Evolutionary conservation across 2,797 vertebrate genomes (phyloP).

Genomic region (Acrossocheilus wenchowensis): DNA sequence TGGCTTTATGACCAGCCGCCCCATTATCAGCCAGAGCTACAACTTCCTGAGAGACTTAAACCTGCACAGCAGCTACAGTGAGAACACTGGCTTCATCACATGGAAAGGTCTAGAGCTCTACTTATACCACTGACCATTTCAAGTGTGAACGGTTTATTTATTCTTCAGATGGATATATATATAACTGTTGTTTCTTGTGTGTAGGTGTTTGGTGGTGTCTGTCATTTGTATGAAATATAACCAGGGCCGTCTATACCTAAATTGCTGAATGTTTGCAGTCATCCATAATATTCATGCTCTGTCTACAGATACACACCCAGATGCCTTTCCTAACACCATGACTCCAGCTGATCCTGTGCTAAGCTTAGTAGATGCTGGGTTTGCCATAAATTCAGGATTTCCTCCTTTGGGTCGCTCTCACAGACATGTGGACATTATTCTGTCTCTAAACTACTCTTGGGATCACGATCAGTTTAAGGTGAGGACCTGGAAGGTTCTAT

Average conservation of each 20-base stretch:
- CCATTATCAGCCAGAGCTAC: slow-evolving; percentile 76
- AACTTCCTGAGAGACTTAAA: slow-evolving; percentile 85
- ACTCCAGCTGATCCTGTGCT: slow-evolving; percentile 79
- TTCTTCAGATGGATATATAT: neutral
- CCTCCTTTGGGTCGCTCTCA: slow-evolving; percentile 79
- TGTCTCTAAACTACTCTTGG: slow-evolving; percentile 86
- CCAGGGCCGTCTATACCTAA: neutral
- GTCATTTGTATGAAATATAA: neutral
- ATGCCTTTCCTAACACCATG: slow-evolving; percentile 82
- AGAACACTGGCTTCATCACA: slow-evolving; percentile 74
- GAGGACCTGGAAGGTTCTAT: neutral
- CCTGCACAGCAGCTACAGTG: slow-evolving; percentile 81
- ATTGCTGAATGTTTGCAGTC: neutral
- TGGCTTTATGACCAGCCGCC: slow-evolving; percentile 77
- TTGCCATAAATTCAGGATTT: slow-evolving; percentile 83
- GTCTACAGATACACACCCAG: slow-evolving; percentile 76
- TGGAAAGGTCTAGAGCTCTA: slow-evolving; percentile 75
- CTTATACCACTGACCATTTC: neutral
- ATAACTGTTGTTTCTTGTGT: neutral
- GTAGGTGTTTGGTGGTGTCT: neutral
- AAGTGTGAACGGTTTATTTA: neutral
- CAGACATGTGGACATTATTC: slow-evolving; percentile 81
- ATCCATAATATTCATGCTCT: neutral
- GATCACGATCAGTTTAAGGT: slow-evolving; percentile 62
- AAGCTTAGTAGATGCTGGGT: slow-evolving; percentile 82